Base-by-base conservation (phyloP, 2,113 vertebrate species). In the Nothoprocta perdicaria region DNA sequence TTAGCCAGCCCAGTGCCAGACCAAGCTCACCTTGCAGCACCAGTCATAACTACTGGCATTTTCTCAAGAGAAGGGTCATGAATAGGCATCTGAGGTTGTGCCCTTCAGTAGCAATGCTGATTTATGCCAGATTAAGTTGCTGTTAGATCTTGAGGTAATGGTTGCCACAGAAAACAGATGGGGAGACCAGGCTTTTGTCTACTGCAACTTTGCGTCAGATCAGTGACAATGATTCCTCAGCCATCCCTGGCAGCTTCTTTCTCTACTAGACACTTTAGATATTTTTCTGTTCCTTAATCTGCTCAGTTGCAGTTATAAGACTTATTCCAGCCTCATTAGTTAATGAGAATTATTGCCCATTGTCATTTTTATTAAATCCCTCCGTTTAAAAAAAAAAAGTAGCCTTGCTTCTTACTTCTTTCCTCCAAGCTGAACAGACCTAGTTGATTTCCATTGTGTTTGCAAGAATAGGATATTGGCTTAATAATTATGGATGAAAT, bases 401-500 rank as follows among this genome's bases (percentile, higher is more conserved):
- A 75, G 26, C 16, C 50, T 19, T 55, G 41, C 12, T 88, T 89
- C 53, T 73, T 63, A 60, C 17, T 55, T 84, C 66, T 91, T 91
- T 87, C 57, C 52, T 8, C 3, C 52, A 57, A 74, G 12, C 60
- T 63, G 38, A 80, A 89, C 29, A 80, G 50, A 71, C 67, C 1
- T 3, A 89, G 33, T 65, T 89, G 63, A 87, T 89, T 86, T 68
- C 80, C 78, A 80, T 9, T 66, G 14, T 9, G 16, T 60, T 73
- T 87, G 43, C 55, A 84, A 69, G 26, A 65, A 62, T 41, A 85
- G 46, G 67, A 78, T 71, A 84, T 67, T 77, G n/a, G 38, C 48
- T 89, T 88, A 83, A 71, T 80, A 92, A 74, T 63, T 71, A 87
- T 31, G 35, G 68, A 67, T 89, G 76, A 93, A 95, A 94, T 85